Conservation (phyloP, 1,140 invertebrate species). For the Heliconius himera region DNA sequence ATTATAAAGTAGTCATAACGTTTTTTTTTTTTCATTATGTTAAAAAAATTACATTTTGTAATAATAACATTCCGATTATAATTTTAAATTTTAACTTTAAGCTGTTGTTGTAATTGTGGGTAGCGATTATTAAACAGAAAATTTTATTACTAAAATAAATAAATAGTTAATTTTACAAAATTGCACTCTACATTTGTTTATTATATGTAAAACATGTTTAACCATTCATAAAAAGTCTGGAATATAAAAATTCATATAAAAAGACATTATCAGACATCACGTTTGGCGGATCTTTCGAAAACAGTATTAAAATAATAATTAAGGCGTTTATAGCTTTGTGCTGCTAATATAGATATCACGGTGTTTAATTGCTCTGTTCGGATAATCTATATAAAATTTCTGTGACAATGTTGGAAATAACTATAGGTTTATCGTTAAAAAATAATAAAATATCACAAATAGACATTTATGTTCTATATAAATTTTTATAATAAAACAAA, state of each 20-base stretch:
- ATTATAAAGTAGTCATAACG: no score
- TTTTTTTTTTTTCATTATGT: no score
- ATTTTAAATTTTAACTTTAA: no score
- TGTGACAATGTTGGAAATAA: not conserved
- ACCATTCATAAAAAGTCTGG: not conserved
- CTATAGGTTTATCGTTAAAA: not conserved
- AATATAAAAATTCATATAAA: not conserved
- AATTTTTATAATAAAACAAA: not conserved
- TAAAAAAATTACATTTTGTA: no score
- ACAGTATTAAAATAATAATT: constrained; percentile 12
- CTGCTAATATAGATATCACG: not conserved
- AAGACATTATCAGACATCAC: not conserved
- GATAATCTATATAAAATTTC: not conserved
- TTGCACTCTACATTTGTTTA: not conserved
- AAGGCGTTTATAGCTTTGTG: not conserved
- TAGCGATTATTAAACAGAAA: no score
- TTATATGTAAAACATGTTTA: not conserved
- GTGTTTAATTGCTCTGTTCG: not conserved
- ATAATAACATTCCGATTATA: no score
- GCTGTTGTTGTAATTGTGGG: no score
- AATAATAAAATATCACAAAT: not conserved
- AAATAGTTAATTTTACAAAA: no score
- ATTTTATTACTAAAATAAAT: no score
- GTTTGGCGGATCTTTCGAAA: not conserved
- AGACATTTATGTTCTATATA: not conserved